Evolutionary conservation across 2,888 invertebrate genomes (phyloP), one percentile per base, ranked within the genome.

Genomic region (Cantharis lateralis): DNA sequence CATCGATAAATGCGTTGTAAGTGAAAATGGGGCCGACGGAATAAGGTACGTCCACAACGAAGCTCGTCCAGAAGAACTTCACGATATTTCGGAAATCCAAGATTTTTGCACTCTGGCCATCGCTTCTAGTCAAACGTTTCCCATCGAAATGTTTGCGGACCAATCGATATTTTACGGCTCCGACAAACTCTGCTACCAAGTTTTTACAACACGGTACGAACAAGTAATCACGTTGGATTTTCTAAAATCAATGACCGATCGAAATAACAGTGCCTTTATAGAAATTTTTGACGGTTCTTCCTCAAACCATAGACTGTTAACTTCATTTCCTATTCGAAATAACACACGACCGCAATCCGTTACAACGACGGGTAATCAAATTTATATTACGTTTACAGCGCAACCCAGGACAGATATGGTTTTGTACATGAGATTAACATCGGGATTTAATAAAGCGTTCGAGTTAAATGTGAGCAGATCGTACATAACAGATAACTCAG

Each of bases 1-100:
- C 82, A 90, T 98, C 72, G 94, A 95, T 81, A 93, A 93, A 81
- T 95, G 96, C 83, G 89, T 91, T 68, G 91, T 98, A 13, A 92
- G 92, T 80, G 94, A 95, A 82, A 98, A 98, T 87, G 96, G 95
- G 5, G 97, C 94, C 0, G 98, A 98, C 87, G 98, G 98, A 24
- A 89, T 98, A 72, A 94, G 95, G 87, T 97, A 95, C 87, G 92
- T 96, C 15, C 94, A 94, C 72, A 94, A 95, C 83, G 95, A 96
- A 88, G 91, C 94, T 85, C 91, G 93, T 80, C 93, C 94, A 4
- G 93, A 95, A 80, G 93, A 94, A 84, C 91, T 92, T 82, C 90
- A 93, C 68, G 95, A 95, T 87, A 91, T 94, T 75, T 92, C 92
- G 71, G 93, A 94, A 82, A 92, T 95, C 81, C 93, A 93, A 82